phyloP scores from a whole-genome alignment of 2,888 invertebrate genomes.

The Philonicus albiceps region DNA sequence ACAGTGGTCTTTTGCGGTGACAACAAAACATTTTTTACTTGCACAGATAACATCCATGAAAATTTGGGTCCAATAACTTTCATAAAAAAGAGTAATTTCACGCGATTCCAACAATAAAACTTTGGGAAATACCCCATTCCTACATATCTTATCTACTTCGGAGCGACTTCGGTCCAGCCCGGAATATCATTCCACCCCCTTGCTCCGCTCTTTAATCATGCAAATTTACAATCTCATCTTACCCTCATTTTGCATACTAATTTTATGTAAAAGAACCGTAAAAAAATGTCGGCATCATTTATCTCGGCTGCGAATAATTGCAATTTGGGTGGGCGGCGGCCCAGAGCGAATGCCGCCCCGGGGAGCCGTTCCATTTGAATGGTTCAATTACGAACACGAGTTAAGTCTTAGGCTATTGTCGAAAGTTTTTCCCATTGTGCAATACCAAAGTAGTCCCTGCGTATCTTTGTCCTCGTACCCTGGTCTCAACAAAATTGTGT shows the following conservation, averaged over 20 bases:
- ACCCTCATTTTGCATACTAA: conserved; percentile 48
- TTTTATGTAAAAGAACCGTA: conserved; percentile 42
- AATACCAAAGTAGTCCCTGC: not conserved
- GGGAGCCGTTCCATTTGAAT: not conserved
- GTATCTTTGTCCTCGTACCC: not conserved
- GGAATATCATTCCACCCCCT: not conserved
- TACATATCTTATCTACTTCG: not conserved
- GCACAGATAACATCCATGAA: not conserved
- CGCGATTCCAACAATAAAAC: not conserved
- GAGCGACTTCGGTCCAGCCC: not conserved
- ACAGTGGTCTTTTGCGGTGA: not conserved
- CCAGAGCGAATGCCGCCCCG: not conserved
- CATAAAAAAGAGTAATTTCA: not conserved
- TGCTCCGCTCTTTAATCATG: conserved; percentile 37
- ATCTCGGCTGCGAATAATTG: conserved; percentile 45
- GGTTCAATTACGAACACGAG: conserved; percentile 23
- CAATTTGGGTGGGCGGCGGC: conserved; percentile 26
- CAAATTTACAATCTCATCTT: conserved; percentile 48
- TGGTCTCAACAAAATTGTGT: not conserved
- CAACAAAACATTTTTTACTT: not conserved
- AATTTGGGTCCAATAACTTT: not conserved
- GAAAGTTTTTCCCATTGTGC: not conserved
- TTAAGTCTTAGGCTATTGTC: not conserved
- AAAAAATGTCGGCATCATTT: conserved; percentile 46
- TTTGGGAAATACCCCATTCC: not conserved